phyloP scores from a whole-genome alignment of 2,797 vertebrate genomes.

The Enteromius mattozi region DNA sequence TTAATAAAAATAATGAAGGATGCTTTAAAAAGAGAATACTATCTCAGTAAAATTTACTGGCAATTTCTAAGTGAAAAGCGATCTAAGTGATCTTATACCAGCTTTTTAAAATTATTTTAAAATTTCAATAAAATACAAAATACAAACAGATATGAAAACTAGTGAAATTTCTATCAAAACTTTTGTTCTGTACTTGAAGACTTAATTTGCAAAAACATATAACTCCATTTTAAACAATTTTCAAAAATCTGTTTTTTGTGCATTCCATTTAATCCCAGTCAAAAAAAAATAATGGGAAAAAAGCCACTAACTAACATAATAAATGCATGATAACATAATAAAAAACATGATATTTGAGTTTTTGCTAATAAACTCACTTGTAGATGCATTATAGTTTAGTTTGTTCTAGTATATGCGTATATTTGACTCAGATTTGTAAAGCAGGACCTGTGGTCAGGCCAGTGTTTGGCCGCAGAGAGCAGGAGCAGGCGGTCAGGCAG shows the following conservation, averaged over 20 bases:
- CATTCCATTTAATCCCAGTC: no score
- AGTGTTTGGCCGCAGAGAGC: conserved; percentile 5
- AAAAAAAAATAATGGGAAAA: no score
- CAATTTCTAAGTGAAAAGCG: background rate
- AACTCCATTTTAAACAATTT: no score
- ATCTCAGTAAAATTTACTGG: background rate
- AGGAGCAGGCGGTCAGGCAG: conserved; percentile 31
- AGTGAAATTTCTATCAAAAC: background rate
- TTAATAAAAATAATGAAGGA: no score
- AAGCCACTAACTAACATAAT: no score
- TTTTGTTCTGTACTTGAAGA: background rate
- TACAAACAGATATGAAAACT: background rate
- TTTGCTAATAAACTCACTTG: background rate
- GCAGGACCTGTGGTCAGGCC: conserved; percentile 20
- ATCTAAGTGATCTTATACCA: no score
- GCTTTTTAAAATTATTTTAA: no score
- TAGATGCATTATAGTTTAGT: background rate
- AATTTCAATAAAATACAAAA: background rate
- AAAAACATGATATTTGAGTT: no score
- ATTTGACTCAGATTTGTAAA: conserved; percentile 33
- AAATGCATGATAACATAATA: no score
- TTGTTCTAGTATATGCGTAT: background rate
- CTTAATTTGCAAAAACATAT: no score
- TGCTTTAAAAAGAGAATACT: no score
- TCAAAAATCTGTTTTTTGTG: no score